phyloP scores from a whole-genome alignment of 1,140 invertebrate genomes.

The Ostrea denselamellosa region DNA sequence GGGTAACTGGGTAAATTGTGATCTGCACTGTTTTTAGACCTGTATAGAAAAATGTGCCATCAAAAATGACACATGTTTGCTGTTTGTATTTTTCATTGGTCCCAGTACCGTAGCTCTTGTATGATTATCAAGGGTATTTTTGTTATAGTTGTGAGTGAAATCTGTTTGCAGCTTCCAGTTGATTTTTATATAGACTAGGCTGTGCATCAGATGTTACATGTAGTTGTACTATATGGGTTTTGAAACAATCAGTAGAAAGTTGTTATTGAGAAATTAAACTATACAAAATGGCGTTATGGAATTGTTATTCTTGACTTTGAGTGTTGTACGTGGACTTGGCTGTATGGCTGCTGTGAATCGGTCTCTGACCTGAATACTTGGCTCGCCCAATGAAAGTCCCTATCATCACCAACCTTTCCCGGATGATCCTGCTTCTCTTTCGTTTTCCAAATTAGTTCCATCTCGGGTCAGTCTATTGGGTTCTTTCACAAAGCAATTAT shows the following conservation, averaged over 20 bases:
- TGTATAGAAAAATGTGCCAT: background rate
- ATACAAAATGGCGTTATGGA: background rate
- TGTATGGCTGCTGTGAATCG: background rate
- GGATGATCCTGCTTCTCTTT: too few relatives aligned
- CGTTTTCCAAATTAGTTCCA: too few relatives aligned
- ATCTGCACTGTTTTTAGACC: background rate
- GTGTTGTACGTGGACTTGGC: background rate
- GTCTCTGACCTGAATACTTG: too few relatives aligned
- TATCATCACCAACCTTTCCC: too few relatives aligned
- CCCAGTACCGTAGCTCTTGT: background rate
- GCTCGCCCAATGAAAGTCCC: too few relatives aligned
- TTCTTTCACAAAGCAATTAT: too few relatives aligned
- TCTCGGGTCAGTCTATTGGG: too few relatives aligned
- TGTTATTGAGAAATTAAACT: slow-evolving; percentile 25
- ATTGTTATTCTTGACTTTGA: background rate
- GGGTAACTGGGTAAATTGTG: background rate
- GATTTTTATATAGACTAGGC: slow-evolving; percentile 10
- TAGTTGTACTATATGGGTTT: slow-evolving; percentile 12
- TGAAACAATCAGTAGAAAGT: slow-evolving; percentile 38
- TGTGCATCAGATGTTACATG: slow-evolving; percentile 4
- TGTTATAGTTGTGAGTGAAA: background rate
- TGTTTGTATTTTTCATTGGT: background rate
- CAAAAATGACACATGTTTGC: background rate
- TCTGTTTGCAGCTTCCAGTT: slow-evolving; percentile 18
- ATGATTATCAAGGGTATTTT: slow-evolving; percentile 1